Percentiles rank a stretch among this genome's conserved stretches.
These are phyloP conservation scores for Agapornis canus DNA, from an alignment of 2,797 vertebrate genomes.

Conservation along the genomic window DNA sequence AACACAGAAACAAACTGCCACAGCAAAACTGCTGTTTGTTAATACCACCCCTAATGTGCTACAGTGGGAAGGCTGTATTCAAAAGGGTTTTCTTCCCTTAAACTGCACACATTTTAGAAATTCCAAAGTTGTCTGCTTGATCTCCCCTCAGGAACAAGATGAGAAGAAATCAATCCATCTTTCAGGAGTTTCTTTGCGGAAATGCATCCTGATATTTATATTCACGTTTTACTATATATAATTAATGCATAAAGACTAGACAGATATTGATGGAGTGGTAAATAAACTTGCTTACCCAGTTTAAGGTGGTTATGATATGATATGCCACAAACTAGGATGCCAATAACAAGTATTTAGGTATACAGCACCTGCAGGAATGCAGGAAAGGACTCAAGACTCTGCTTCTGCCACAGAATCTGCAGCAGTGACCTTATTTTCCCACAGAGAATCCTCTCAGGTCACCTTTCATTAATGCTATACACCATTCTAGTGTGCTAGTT, in stretches of 20 bases:
- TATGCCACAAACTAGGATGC: neutral
- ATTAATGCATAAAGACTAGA: neutral
- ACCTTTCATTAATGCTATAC: neutral
- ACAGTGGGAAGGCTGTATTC: neutral
- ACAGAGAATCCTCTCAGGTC: neutral
- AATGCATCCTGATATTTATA: neutral
- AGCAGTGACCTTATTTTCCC: neutral
- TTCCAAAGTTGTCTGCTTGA: neutral
- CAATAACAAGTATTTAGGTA: neutral
- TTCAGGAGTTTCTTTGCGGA: neutral
- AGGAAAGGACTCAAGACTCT: neutral
- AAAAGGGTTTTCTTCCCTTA: neutral
- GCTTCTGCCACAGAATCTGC: neutral
- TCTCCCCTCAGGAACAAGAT: neutral
- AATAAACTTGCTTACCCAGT: neutral
- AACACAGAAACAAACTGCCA: neutral
- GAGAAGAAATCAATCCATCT: neutral
- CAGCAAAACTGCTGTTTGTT: neutral
- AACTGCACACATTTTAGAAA: neutral
- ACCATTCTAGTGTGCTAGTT: neutral
- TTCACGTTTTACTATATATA: neutral
- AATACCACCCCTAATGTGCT: accelerated
- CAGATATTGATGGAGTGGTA: neutral
- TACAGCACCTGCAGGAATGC: neutral
- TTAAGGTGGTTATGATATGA: neutral